Percentiles rank a stretch among this genome's conserved stretches.
These are phyloP conservation scores for Cyaniris semiargus DNA, from an alignment of 2,888 invertebrate species.

Conservation along the genomic window DNA sequence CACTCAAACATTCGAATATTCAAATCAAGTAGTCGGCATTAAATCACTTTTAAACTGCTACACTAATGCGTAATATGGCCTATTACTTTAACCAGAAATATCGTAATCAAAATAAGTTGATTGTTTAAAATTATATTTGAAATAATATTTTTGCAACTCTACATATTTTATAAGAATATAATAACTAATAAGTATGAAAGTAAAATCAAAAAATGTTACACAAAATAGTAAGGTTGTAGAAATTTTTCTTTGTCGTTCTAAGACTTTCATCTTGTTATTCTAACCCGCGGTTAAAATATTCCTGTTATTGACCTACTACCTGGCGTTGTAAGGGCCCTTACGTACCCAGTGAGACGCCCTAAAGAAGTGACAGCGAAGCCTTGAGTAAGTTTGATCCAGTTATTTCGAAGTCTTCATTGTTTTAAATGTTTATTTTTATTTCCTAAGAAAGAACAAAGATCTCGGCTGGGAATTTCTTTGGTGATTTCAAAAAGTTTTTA, in stretches of 20 bases:
- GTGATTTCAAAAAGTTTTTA: background rate
- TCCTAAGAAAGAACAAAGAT: background rate
- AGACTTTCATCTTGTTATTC: slow-evolving; percentile 11
- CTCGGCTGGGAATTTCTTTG: background rate
- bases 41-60: background rate
- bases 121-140: no score
- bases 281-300: slow-evolving; percentile 23
- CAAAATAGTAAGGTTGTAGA: background rate
- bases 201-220: background rate
- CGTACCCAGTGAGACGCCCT: background rate
- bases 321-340: slow-evolving; percentile 13
- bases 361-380: background rate
- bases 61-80: no score
- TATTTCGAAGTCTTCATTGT: slow-evolving; percentile 15
- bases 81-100: no score
- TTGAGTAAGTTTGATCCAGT: slow-evolving; percentile 20
- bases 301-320: slow-evolving; percentile 25
- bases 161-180: no score
- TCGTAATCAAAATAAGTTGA: no score
- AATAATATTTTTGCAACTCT: no score
- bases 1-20: background rate
- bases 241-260: background rate
- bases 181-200: no score
- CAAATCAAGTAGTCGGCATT: background rate
- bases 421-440: slow-evolving; percentile 12